Evolutionary conservation across 2,113 vertebrate genomes (phyloP), one percentile per base, ranked within the genome.

Genomic region (Morphnarchus princeps): DNA sequence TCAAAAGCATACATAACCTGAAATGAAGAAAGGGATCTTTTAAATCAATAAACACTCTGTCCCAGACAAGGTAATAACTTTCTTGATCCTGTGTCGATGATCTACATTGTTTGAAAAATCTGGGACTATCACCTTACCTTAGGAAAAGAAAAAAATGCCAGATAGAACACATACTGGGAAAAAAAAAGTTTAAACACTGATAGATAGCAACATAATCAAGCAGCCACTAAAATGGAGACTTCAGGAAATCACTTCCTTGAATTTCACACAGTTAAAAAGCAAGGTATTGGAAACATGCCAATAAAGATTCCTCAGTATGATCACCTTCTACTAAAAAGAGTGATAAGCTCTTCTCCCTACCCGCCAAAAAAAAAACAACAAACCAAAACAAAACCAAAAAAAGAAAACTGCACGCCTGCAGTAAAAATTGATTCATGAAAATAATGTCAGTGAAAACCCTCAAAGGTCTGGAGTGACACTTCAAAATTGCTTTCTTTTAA

Each of bases 11-110:
- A 89, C 61, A 71, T 73, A 88, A 63, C n/a, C 28, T 66, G 50
- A 91, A 87, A 87, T 24, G 57, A 95, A 89, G 85, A 85, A 82
- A 94, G 42, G 24, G 16, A 80, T 70, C 49, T 95, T 94, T 85
- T 43, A 82, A 63, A 94, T 95, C 94, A 92, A 94, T 85, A 84
- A 94, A 89, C 52, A 43, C 20, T 55, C 55, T 2, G 7, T 70
- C 15, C 16, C 34, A 87, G 58, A 73, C 1, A 2, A 90, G 38
- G 21, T 40, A 93, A 76, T 21, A 90, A 38, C 34, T 62, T 93
- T 73, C 69, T 84, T 79, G 32, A 94, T 79, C 32, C 40, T 54
- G 9, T 59, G 36, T 8, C 50, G 47, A 84, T 16, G 26, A 88
- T 55, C 14, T 71, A 74, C 21, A 47, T 25, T 13, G 40, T 55